phyloP scores from a whole-genome alignment of 2,888 invertebrate genomes.

The Eilema griseolum region DNA sequence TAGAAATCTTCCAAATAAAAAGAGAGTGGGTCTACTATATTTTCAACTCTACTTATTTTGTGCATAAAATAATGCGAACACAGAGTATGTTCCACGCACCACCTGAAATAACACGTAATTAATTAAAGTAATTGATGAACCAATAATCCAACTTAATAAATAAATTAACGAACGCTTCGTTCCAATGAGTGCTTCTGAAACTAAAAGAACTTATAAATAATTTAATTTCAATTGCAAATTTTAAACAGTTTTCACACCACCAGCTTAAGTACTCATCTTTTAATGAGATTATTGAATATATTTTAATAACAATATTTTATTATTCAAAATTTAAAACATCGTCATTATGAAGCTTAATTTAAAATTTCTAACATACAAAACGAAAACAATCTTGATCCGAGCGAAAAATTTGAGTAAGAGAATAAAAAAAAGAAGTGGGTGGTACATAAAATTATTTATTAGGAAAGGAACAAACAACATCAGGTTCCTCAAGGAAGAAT shows the following conservation, averaged over 20 bases:
- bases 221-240: conserved; percentile 11
- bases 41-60: conserved; percentile 57
- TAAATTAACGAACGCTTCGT: conserved; percentile 31
- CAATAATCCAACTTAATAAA: conserved; percentile 42
- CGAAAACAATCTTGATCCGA: neutral
- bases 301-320: neutral
- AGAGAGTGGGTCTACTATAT: neutral
- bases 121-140: conserved; percentile 38
- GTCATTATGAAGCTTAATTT: neutral
- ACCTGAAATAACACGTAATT: conserved; percentile 67
- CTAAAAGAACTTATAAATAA: conserved; percentile 30
- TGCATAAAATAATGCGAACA: conserved; percentile 76
- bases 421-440: neutral
- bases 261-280: neutral
- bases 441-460: too few species aligned
- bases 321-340: neutral
- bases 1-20: too few species aligned
- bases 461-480: too few species aligned
- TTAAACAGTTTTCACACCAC: conserved; percentile 10
- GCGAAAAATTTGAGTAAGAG: neutral
- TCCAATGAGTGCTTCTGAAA: conserved; percentile 29
- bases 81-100: conserved; percentile 74
- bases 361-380: neutral
- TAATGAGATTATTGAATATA: neutral
- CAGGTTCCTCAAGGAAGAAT: too few species aligned